Percentiles rank a stretch among this genome's conserved stretches.
These are phyloP conservation scores for Coleophora deauratella DNA, from an alignment of 2,888 invertebrate species.

Conservation along the genomic window DNA sequence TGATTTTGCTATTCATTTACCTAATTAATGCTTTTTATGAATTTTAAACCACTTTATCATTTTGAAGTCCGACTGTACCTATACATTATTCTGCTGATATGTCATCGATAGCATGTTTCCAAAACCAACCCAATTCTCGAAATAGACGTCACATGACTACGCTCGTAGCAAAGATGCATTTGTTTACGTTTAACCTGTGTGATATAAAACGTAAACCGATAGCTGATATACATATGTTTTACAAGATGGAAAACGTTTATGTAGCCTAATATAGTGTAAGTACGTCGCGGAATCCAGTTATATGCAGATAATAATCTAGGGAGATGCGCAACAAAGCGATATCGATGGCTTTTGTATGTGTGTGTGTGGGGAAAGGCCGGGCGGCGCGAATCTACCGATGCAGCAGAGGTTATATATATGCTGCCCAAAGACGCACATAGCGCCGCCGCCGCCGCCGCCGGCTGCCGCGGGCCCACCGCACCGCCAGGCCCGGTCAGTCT, in stretches of 20 bases:
- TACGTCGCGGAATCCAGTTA: conserved; percentile 54
- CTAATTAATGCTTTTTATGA: too few species aligned
- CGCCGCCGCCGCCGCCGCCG: conserved; percentile 26
- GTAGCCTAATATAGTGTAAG: conserved; percentile 32
- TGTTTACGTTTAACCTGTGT: conserved; percentile 36
- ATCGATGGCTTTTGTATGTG: conserved; percentile 27
- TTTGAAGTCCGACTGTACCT: neutral
- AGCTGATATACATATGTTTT: too few species aligned
- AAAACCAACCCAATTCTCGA: conserved; percentile 42
- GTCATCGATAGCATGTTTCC: conserved; percentile 33
- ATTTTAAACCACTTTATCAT: neutral
- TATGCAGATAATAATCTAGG: conserved; percentile 56
- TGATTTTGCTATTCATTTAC: too few species aligned
- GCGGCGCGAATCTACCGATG: conserved; percentile 58
- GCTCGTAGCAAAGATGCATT: conserved; percentile 31
- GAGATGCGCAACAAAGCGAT: conserved; percentile 27
- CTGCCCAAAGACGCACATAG: neutral
- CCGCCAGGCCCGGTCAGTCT: conserved; percentile 54
- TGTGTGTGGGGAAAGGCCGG: conserved; percentile 57
- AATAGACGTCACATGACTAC: conserved; percentile 34
- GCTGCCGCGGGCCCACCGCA: conserved; percentile 56
- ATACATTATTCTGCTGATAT: neutral
- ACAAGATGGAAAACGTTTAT: conserved; percentile 47
- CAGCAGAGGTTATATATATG: conserved; percentile 46
- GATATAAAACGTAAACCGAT: conserved; percentile 39